Percentiles rank a stretch among this genome's conserved stretches.
Evolutionary conservation across 2,888 invertebrate genomes (phyloP).

Genomic region (Drosophila birchii): DNA sequence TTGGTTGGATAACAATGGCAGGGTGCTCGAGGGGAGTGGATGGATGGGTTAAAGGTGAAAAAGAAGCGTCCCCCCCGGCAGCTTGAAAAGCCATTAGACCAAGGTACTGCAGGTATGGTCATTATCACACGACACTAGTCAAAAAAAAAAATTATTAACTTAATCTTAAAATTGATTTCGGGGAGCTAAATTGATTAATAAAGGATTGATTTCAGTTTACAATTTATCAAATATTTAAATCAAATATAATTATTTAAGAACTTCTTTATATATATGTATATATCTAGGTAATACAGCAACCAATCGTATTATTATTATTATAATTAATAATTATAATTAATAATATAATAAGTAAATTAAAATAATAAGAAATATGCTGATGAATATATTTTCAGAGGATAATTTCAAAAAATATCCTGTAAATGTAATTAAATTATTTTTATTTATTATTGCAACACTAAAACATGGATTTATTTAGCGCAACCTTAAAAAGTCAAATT

Average conservation of each 20-base stretch:
- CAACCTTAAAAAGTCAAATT: not conserved
- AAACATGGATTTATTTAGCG: no score
- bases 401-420: no score
- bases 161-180: not conserved
- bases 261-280: no score
- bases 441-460: no score
- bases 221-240: not conserved
- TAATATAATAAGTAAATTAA: no score
- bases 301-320: no score
- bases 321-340: no score
- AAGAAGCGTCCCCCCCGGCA: slow-evolving; percentile 15
- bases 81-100: slow-evolving; percentile 25
- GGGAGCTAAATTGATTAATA: not conserved
- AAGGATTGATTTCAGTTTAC: not conserved
- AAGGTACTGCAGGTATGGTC: slow-evolving; percentile 34
- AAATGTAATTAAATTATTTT: no score
- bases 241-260: no score
- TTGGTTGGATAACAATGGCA: slow-evolving; percentile 12
- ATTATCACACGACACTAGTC: slow-evolving; percentile 16
- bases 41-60: not conserved
- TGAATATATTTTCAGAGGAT: no score
- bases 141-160: not conserved
- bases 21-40: not conserved
- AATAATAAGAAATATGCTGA: no score
- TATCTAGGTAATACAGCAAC: no score